Base-by-base conservation (phyloP, 2,113 vertebrate genomes). In the Ammodytes dubius region DNA sequence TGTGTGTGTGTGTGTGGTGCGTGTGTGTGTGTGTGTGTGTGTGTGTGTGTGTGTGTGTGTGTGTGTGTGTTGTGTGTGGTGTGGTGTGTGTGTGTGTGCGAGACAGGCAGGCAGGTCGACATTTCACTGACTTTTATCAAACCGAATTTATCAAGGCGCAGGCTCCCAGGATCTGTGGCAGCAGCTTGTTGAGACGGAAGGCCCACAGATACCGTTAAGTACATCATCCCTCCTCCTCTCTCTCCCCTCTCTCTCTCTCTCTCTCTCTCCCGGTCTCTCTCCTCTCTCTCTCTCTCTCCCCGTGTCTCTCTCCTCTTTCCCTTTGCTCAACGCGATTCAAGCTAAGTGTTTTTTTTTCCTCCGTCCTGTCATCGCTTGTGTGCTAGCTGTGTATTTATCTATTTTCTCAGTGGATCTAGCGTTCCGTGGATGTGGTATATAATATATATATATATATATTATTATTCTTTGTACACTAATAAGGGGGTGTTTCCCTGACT, bases 31-130 rank as follows among this genome's bases (percentile, higher is more conserved):
- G n/a, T n/a, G n/a, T n/a, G n/a, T n/a, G n/a, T n/a, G n/a, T n/a
- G n/a, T n/a, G n/a, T n/a, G n/a, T n/a, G n/a, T n/a, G n/a, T n/a
- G n/a, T n/a, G n/a, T n/a, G n/a, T n/a, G n/a, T n/a, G n/a, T n/a
- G n/a, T n/a, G n/a, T n/a, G n/a, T n/a, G n/a, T n/a, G n/a, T n/a
- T n/a, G n/a, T n/a, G n/a, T n/a, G n/a, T n/a, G n/a, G n/a, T n/a
- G n/a, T n/a, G n/a, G n/a, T n/a, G n/a, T n/a, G n/a, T n/a, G n/a
- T n/a, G n/a, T n/a, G n/a, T n/a, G n/a, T n/a, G n/a, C n/a, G n/a
- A n/a, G n/a, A n/a, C n/a, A n/a, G n/a, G n/a, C n/a, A 95, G 92
- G 94, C 93, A 93, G 94, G 91, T 91, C 88, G 94, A 90, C 95
- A 93, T 95, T 93, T 94, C 85, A 66, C 59, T 92, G 90, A 92